phyloP scores from a whole-genome alignment of 2,113 vertebrate species.

The Amblyornis subalaris region DNA sequence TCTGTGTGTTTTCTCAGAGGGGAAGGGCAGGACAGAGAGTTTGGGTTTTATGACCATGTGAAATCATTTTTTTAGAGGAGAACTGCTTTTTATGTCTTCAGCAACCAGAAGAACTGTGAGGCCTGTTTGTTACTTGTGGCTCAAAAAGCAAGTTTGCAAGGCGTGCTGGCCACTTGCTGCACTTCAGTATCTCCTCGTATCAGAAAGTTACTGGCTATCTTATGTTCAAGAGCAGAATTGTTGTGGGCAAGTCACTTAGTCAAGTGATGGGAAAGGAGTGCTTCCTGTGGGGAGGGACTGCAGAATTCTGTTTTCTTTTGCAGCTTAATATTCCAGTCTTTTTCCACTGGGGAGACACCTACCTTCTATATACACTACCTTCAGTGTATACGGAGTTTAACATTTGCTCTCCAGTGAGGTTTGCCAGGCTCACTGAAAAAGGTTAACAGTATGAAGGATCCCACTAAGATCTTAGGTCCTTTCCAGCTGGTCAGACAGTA shows the following conservation, averaged over 20 bases:
- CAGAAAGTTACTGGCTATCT: not conserved
- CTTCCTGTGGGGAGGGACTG: not conserved
- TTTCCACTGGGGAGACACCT: not conserved
- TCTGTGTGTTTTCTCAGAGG: not conserved
- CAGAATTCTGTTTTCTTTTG: not conserved
- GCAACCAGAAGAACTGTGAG: not conserved
- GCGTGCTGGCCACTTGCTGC: accelerated
- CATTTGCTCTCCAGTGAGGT: not conserved
- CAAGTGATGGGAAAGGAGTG: not conserved
- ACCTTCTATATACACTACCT: too few relatives aligned
- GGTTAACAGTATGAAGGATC: not conserved
- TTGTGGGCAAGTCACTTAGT: not conserved
- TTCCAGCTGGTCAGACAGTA: not conserved
- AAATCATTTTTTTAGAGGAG: not conserved
- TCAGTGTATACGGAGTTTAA: not conserved
- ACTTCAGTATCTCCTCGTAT: not conserved
- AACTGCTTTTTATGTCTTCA: not conserved
- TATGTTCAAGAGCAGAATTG: not conserved
- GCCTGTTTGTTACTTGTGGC: not conserved
- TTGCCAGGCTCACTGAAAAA: not conserved
- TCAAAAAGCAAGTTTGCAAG: not conserved
- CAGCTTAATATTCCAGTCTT: not conserved
- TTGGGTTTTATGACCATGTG: accelerated
- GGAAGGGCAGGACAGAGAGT: not conserved
- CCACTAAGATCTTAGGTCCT: not conserved